Percentiles rank a stretch among this genome's conserved stretches.
These are phyloP conservation scores for Dryobotodes eremita DNA, from an alignment of 2,888 invertebrate genomes.

Conservation along the genomic window DNA sequence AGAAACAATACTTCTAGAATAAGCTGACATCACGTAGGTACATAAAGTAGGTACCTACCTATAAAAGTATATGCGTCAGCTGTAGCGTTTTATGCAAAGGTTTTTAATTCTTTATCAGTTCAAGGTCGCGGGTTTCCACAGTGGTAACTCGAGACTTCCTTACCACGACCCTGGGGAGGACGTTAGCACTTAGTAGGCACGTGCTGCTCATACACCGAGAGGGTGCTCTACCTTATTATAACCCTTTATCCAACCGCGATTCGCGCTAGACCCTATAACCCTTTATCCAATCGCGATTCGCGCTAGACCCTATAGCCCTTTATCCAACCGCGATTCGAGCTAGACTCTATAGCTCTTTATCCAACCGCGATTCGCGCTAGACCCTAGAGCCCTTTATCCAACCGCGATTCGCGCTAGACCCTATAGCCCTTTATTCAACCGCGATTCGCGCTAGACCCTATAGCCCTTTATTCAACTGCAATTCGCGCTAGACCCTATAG, in stretches of 20 bases:
- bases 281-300: background rate
- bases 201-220: background rate
- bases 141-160: background rate
- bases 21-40: conserved; percentile 43
- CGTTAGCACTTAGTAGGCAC: background rate
- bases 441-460: background rate
- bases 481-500: background rate
- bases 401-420: background rate
- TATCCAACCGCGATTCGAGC: background rate
- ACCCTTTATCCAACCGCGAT: background rate
- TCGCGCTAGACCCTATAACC: background rate
- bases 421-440: background rate
- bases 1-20: conserved; percentile 61
- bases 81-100: background rate
- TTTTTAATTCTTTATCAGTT: background rate
- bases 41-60: background rate
- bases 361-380: background rate
- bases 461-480: background rate
- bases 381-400: background rate
- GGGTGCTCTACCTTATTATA: background rate
- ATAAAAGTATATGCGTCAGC: conserved; percentile 1
- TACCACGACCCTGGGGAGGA: background rate
- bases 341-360: background rate
- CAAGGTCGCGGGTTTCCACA: background rate
- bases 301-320: background rate